Base-by-base conservation (phyloP, 2,113 vertebrate genomes). In the Steatornis caripensis region DNA sequence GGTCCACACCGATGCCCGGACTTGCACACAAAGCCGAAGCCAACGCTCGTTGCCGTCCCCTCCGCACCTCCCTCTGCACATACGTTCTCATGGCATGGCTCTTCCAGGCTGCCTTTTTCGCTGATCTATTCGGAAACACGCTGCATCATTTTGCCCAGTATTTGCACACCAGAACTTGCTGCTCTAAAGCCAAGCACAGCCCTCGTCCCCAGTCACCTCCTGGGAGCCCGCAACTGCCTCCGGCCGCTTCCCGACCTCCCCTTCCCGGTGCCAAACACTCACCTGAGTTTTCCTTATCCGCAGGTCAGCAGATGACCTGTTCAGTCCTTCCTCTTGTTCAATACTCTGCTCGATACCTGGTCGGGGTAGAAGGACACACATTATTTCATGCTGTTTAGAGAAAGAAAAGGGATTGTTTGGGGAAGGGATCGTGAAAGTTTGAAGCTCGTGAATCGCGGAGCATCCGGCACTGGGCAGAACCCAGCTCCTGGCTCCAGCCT, bases 221-320 rank as follows among this genome's bases (percentile, higher is more conserved):
- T 5, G 24, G 45, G 37, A 57, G 4, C 43, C 27, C 60, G 18
- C 45, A 55, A 11, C 30, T 43, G 14, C 39, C 60, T 69, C 46
- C 72, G 43, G 51, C 57, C 1, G 0, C 13, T 23, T 17, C 69
- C 77, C 22, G 0, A 15, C 20, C 27, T 79, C 32, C 65, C 43
- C 29, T 5, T 8, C 11, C 68, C 10, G 2, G 41, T 45, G 71
- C 41, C 85, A 76, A 43, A 76, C n/a, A 72, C 87, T 92, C 96
- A 99, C 99, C 98, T 99, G 99, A 30, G 99, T 99, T 98, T 99
- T 99, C 65, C 99, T 98, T 98, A 99, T 99, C 97, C 99, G 98
- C 96, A 99, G 97, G 96, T 99, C 99, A 4, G 99, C 99, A 2
- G 99, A 99, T 2, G 99, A 99, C 76, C 98, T 98, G 97, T 99